Evolutionary conservation across 64 coral and sea anemone genomes (phyloP).

Genomic region (Montipora sp.): DNA sequence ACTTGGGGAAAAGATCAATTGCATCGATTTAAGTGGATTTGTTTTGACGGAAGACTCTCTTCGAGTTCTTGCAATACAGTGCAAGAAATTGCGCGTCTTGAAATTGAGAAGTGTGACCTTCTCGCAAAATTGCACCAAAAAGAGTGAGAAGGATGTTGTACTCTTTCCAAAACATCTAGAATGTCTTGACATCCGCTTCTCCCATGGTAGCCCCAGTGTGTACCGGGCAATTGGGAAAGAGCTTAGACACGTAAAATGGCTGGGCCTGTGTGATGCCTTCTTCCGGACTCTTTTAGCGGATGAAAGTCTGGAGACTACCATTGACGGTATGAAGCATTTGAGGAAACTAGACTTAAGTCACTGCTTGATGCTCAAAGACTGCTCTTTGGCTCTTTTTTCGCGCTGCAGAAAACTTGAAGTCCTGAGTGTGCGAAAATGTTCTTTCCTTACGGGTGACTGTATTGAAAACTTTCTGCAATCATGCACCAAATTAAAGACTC

Average conservation of each 20-base stretch:
- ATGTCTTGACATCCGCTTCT: conserved; percentile 74
- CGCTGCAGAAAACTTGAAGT: conserved; percentile 60
- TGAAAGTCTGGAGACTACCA: not conserved
- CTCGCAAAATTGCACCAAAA: not conserved
- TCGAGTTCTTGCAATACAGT: conserved; percentile 46
- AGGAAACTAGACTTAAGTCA: conserved; percentile 75
- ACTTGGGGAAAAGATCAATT: conserved; percentile 5
- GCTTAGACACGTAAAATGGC: conserved; percentile 56
- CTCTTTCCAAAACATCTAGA: conserved; percentile 64
- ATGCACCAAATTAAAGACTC: conserved; percentile 32
- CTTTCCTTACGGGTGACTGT: conserved; percentile 34
- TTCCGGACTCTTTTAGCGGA: conserved; percentile 30
- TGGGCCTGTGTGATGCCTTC: conserved; percentile 77
- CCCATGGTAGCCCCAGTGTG: conserved; percentile 36
- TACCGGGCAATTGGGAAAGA: conserved; percentile 61
- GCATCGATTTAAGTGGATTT: conserved; percentile 76
- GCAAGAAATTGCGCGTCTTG: conserved; percentile 42
- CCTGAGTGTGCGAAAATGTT: conserved; percentile 77
- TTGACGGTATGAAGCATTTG: conserved; percentile 49
- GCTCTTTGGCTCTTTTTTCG: conserved; percentile 10
- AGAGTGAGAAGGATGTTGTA: not conserved
- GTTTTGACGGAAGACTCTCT: conserved; percentile 38
- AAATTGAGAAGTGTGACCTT: conserved; percentile 60
- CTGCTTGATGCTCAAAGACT: conserved; percentile 64
- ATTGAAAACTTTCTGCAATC: conserved; percentile 55